These are phyloP conservation scores for Apamea epomidion DNA, from an alignment of 2,888 invertebrate species.

Conservation along the genomic window DNA sequence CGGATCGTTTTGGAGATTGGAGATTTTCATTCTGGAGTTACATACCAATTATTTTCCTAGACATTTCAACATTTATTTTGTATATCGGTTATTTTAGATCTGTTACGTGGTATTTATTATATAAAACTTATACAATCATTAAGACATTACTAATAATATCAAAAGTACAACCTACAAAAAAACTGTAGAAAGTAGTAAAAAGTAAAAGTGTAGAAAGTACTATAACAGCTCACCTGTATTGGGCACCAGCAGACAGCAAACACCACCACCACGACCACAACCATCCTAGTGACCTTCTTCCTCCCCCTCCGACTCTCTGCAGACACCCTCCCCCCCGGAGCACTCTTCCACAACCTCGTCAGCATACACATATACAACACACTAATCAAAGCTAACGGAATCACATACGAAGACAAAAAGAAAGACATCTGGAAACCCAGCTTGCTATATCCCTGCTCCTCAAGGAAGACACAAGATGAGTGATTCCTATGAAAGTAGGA, in stretches of 20 bases:
- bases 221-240: constrained; percentile 93
- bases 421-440: constrained; percentile 94
- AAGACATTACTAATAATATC: neutral
- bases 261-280: constrained; percentile 96
- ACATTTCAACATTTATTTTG: neutral
- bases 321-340: constrained; percentile 95
- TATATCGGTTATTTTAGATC: neutral
- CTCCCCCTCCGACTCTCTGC: constrained; percentile 96
- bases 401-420: constrained; percentile 96
- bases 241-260: constrained; percentile 99
- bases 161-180: neutral
- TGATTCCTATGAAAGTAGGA: constrained; percentile 91
- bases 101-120: neutral
- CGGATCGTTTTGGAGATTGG: neutral
- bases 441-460: constrained; percentile 91
- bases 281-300: constrained; percentile 97
- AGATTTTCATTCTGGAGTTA: neutral
- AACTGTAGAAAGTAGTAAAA: neutral
- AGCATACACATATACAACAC: constrained; percentile 97
- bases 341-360: constrained; percentile 95
- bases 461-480: constrained; percentile 93
- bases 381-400: constrained; percentile 96
- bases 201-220: neutral
- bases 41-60: constrained; percentile 7
- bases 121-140: neutral